Evolutionary conservation across 2,113 vertebrate genomes (phyloP), one percentile per base, ranked within the genome.

Genomic region (Ceyx margarethae): DNA sequence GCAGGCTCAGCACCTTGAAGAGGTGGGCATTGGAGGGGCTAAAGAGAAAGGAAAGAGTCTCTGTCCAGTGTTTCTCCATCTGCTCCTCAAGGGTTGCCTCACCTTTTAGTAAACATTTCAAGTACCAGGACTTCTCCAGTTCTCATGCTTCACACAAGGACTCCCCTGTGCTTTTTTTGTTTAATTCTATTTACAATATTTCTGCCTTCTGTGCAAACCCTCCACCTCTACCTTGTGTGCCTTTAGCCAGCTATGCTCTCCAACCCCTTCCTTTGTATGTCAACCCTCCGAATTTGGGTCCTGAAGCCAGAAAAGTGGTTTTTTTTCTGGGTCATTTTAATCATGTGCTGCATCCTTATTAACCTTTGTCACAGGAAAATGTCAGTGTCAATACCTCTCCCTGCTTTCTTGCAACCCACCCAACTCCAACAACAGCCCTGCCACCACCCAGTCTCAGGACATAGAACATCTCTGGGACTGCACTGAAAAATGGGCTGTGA

Each of bases 1-100:
- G 48, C 8, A 40, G 68, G 37, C 37, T 67, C 58, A 48, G 48
- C 4, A 2, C 50, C 35, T 15, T 66, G 23, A 12, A 56, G 79
- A 35, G 25, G 2, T 42, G 25, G 33, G 33, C 22, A 42, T 6
- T 0, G 0, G 21, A 68, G 15, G 31, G 45, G 14, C 21, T 53
- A n/a, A 67, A 56, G 13, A 66, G 37, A 78, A 78, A 87, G 51
- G 51, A 20, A 67, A 74, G 18, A 9, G 13, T 51, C 45, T 1
- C 2, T 28, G 19, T 15, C 8, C 50, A 17, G 25, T 31, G 57
- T 65, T 77, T 66, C 37, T 13, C 19, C 22, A 18, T 22, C 37
- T 45, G 25, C 35, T 87, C 74, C 78, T 89, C 43, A 60, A 51
- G n/a, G 6, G 8, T 16, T 76, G 37, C 37, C 11, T 85, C 7